phyloP scores from a whole-genome alignment of 2,113 vertebrate species.

The Amphiprion percula region DNA sequence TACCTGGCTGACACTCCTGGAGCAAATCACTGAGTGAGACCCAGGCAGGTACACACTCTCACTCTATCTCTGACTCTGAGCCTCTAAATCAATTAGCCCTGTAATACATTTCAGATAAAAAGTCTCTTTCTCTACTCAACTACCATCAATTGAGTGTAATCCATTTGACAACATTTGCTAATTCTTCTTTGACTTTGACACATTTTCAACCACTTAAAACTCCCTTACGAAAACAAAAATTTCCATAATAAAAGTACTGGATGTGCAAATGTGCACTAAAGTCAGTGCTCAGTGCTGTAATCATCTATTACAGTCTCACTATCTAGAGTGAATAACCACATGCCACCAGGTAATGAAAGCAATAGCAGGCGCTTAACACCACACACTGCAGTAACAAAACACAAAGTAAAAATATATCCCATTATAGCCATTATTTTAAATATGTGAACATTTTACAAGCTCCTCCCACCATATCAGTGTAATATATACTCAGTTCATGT shows the following conservation, averaged over 20 bases:
- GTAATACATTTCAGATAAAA: not conserved
- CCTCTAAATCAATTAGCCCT: not conserved
- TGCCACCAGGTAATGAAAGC: not conserved
- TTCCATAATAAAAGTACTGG: not conserved
- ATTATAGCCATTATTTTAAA: too few relatives aligned
- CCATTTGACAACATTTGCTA: not conserved
- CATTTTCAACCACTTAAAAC: not conserved
- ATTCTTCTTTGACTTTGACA: not conserved
- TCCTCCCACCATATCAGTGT: too few relatives aligned
- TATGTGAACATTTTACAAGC: too few relatives aligned
- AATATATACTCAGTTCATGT: too few relatives aligned
- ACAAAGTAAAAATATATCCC: not conserved
- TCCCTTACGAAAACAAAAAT: not conserved
- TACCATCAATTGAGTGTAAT: not conserved
- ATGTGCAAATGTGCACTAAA: not conserved
- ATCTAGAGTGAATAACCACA: not conserved
- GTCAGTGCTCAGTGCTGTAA: too few relatives aligned
- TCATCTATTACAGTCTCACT: too few relatives aligned
- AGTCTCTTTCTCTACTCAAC: not conserved
- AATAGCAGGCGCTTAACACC: not conserved
- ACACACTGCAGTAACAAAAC: not conserved
- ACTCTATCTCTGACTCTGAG: not conserved
- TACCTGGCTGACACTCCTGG: conserved; percentile 12
- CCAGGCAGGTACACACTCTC: not conserved
- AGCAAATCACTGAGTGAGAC: conserved; percentile 5